Percentiles rank a stretch among this genome's conserved stretches.
Evolutionary conservation across 2,797 vertebrate species (phyloP).

Genomic region (Agapornis canus): DNA sequence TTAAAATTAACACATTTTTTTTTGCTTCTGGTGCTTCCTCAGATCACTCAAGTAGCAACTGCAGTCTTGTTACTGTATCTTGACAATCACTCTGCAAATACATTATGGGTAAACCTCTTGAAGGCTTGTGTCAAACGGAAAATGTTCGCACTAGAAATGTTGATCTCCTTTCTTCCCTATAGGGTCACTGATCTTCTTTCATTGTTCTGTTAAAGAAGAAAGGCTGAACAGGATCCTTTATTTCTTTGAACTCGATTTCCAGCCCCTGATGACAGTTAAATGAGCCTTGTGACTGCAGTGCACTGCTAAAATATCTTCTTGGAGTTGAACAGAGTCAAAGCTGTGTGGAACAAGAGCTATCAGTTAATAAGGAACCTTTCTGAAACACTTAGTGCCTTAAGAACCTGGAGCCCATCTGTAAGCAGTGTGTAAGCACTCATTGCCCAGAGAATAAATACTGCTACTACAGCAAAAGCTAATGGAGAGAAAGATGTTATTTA

Average conservation of each 20-base stretch:
- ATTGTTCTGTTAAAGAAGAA: neutral
- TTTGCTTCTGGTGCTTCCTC: neutral
- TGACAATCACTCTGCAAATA: neutral
- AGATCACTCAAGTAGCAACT: neutral
- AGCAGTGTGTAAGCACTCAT: slow-evolving; percentile 29
- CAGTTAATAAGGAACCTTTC: neutral
- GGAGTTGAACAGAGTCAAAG: neutral
- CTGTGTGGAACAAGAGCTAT: neutral
- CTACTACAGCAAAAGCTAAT: slow-evolving; percentile 61
- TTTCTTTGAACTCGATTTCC: neutral
- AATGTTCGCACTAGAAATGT: neutral
- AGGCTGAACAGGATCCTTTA: neutral
- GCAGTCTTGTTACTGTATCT: neutral
- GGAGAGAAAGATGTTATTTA: slow-evolving; percentile 37
- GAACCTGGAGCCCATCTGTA: slow-evolving; percentile 43
- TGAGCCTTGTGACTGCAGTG: neutral
- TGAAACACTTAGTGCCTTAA: slow-evolving; percentile 35
- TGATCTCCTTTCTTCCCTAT: neutral
- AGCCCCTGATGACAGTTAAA: neutral
- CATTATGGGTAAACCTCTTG: neutral
- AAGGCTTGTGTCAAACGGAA: neutral
- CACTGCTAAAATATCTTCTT: neutral
- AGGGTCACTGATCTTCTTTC: neutral
- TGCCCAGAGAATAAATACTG: slow-evolving; percentile 56
- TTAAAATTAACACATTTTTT: slow-evolving; percentile 56